Percentiles rank a stretch among this genome's conserved stretches.
These are phyloP conservation scores for Stichodactyla helianthus DNA, from an alignment of 64 coral and sea anemone species.

Conservation along the genomic window DNA sequence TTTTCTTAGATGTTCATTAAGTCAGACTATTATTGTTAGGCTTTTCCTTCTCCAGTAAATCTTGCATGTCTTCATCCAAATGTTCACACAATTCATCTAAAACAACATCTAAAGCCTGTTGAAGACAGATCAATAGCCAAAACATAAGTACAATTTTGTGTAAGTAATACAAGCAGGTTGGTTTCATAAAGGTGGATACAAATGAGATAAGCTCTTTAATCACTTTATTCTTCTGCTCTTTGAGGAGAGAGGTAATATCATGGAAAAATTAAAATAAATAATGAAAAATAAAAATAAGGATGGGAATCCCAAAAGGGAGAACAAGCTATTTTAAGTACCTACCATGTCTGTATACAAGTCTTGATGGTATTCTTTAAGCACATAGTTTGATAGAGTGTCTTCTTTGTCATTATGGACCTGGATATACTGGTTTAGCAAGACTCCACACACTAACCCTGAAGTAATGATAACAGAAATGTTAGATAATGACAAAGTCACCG, in stretches of 20 bases:
- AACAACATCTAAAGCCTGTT: constrained; percentile 75
- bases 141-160: too few species aligned
- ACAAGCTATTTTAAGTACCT: neutral
- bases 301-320: neutral
- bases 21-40: neutral
- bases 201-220: too few species aligned
- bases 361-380: constrained; percentile 35
- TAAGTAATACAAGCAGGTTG: too few species aligned
- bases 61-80: constrained; percentile 69
- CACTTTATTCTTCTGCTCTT: too few species aligned
- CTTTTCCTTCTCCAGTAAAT: constrained; percentile 55
- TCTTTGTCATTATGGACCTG: constrained; percentile 25
- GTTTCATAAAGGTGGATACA: too few species aligned
- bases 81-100: constrained; percentile 60
- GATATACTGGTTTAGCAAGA: constrained; percentile 49
- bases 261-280: too few species aligned
- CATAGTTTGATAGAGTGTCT: constrained; percentile 57
- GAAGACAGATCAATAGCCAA: neutral
- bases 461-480: neutral
- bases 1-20: neutral
- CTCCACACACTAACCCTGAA: constrained; percentile 58
- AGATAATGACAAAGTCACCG: too few species aligned
- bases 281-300: too few species aligned
- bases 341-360: constrained; percentile 63
- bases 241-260: too few species aligned